Evolutionary conservation across 2,888 invertebrate genomes (phyloP), one percentile per base, ranked within the genome.

Genomic region (Noctua janthina): DNA sequence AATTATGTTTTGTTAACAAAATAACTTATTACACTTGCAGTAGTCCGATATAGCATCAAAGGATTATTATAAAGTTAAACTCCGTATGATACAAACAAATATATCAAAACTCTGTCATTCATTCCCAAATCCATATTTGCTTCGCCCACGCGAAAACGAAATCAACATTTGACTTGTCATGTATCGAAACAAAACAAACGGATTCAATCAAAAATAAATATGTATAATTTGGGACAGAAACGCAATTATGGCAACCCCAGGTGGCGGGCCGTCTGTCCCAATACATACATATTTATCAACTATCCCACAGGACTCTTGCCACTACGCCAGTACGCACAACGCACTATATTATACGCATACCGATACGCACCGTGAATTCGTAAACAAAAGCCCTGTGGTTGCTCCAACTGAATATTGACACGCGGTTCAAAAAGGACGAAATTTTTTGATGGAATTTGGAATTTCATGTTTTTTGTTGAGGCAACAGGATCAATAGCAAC

Each of bases 201-300:
- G 51, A 79, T 83, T 88, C 75, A 84, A 84, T 86, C 76, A 87
- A 87, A 91, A 87, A 91, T 91, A 93, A 91, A 92, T 91, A 91
- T 91, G 91, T 91, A 93, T 92, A 93, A 93, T 92, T 92, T 90
- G 87, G 90, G 90, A 80, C 87, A 83, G 89, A 88, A 88, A 92
- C 91, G 91, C 93, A 94, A 94, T 95, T 93, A 94, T 92, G 81
- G 81, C 71, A 88, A 91, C 71, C 93, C 92, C 94, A 94, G 94
- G 94, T 95, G 94, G 91, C 92, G 92, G 81, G 82, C 85, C 85
- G 89, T 83, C 90, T 90, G 89, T 87, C 91, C 88, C 91, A 75
- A 87, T 87, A 91, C 93, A 95, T 95, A 94, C 94, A 95, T 95
- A 94, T 95, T 86, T 95, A 95, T 95, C 91, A 91, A 75, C 20